Evolutionary conservation across 2,113 vertebrate species (phyloP).

Genomic region (Trogon surrucura): DNA sequence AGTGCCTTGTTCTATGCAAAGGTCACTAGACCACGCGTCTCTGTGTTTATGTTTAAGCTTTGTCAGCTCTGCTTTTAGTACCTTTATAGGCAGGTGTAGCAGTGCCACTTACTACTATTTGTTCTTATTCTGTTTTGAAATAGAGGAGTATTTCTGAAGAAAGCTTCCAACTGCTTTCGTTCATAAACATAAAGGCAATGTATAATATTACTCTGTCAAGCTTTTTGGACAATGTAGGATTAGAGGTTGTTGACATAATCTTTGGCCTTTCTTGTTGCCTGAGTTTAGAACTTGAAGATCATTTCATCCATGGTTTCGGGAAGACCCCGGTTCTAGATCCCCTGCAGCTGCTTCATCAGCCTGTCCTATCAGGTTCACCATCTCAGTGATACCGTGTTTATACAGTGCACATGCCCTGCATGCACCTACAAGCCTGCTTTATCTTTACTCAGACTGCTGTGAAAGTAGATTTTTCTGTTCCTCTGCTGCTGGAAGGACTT

Average conservation of each 20-base stretch:
- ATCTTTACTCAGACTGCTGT: conserved; percentile 5
- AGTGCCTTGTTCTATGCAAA: conserved; percentile 29
- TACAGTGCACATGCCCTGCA: conserved; percentile 12
- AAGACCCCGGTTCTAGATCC: conserved; percentile 19
- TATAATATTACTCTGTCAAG: neutral
- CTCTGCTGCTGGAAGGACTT: conserved; percentile 18
- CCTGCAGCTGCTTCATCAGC: neutral
- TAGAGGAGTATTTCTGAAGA: neutral
- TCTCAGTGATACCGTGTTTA: conserved; percentile 15
- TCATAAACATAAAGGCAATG: neutral
- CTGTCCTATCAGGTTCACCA: conserved; percentile 14
- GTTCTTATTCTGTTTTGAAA: neutral
- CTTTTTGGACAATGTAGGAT: neutral
- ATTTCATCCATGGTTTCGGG: neutral
- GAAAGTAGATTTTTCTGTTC: conserved; percentile 2
- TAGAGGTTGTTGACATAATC: neutral
- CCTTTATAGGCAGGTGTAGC: neutral
- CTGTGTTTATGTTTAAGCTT: conserved; percentile 11
- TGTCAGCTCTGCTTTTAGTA: conserved; percentile 9
- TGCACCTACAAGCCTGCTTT: conserved; percentile 49
- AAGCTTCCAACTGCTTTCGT: neutral
- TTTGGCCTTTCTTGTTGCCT: neutral
- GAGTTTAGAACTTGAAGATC: neutral
- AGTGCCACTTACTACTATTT: neutral
- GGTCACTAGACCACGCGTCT: conserved; percentile 39